Base-by-base conservation (phyloP, 2,113 vertebrate species). In the Chlorodrepanis virens region DNA sequence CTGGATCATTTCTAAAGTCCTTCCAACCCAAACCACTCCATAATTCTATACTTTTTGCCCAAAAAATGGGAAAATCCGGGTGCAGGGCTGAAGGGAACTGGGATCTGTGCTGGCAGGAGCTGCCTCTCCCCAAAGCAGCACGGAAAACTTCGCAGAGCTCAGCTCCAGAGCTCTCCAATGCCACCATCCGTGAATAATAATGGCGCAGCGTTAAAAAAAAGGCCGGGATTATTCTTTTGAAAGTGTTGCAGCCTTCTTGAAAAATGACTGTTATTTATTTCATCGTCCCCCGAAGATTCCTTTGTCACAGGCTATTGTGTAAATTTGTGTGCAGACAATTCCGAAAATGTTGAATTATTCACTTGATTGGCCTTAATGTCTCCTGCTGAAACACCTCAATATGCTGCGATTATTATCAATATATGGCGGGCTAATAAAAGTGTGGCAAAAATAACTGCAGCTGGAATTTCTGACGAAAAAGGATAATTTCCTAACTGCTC, bases 221-320 rank as follows among this genome's bases (percentile, higher is more conserved):
- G 44, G 35, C 71, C 15, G 13, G 87, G 80, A 97, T 93, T 96
- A 91, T 92, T 94, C 92, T 88, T 96, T 50, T 69, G 53, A 82
- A 93, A 54, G 94, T 89, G 31, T 18, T n/a, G 72, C 86, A n/a
- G 57, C 61, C 89, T 92, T 95, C 94, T 94, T 95, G 95, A 97
- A 88, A 97, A 97, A 96, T 78, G 94, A 39, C 80, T 95, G 93
- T 93, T 98, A 97, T 96, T 97, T 98, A 97, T 96, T 96, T 96
- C 90, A 96, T 94, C 6, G n/a, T 94, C 87, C 97, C 95, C 97
- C 20, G 14, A 96, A 97, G 96, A 95, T 96, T 87, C 89, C 21
- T 95, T 95, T 97, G 96, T 98, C 97, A 97, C 90, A 92, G 86
- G 88, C 95, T 96, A 95, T 94, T 98, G 97, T 98, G 95, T 95